phyloP scores from a whole-genome alignment of 2,888 invertebrate species.

The Aproaerema taeniolella region DNA sequence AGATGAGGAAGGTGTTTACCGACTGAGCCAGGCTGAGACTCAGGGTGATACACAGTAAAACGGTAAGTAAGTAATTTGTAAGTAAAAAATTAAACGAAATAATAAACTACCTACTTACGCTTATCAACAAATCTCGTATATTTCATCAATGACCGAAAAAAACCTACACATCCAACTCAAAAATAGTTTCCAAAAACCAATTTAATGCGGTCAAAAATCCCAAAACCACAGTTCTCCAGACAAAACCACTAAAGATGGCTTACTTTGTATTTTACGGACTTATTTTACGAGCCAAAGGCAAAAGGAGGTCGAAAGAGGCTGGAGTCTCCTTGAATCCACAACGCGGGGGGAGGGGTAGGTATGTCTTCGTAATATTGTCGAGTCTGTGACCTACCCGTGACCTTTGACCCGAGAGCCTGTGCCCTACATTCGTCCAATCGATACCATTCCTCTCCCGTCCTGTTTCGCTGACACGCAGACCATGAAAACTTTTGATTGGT shows the following conservation, averaged over 20 bases:
- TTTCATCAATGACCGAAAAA: too few species aligned
- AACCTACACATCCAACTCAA: too few species aligned
- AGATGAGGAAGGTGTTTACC: too few species aligned
- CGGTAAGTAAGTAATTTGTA: too few species aligned
- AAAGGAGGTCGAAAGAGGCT: conserved; percentile 34
- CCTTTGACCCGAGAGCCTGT: conserved; percentile 77
- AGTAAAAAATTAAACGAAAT: too few species aligned
- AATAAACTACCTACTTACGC: too few species aligned
- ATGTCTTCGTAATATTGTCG: conserved; percentile 47
- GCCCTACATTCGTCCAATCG: conserved; percentile 72
- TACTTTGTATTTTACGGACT: conserved; percentile 36
- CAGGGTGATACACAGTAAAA: too few species aligned
- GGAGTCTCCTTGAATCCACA: conserved; percentile 30
- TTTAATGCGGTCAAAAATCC: too few species aligned
- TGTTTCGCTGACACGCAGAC: conserved; percentile 33
- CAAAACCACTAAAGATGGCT: conserved; percentile 15
- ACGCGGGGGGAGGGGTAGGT: conserved; percentile 2
- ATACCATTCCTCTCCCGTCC: conserved; percentile 50
- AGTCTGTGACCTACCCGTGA: conserved; percentile 68
- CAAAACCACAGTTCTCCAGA: background rate
- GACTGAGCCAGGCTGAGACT: too few species aligned
- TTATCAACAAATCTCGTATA: too few species aligned
- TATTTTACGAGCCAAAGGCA: conserved; percentile 39
- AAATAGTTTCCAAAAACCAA: too few species aligned
- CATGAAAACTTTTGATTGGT: conserved; percentile 43